phyloP scores from a whole-genome alignment of 2,113 vertebrate genomes.

The Gopherus evgoodei region DNA sequence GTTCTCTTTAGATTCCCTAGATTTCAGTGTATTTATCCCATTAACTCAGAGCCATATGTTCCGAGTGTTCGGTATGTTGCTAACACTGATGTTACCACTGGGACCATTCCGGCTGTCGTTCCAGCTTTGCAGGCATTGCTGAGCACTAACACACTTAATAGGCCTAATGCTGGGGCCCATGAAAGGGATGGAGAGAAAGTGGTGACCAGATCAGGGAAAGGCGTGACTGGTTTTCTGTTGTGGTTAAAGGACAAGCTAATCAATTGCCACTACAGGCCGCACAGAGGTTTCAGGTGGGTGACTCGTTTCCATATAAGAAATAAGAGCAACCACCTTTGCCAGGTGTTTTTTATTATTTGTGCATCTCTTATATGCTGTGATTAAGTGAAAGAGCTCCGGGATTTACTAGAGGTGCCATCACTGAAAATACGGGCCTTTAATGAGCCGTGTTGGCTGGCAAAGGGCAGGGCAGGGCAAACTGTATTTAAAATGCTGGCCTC shows the following conservation, averaged over 20 bases:
- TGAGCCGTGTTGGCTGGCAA: slow-evolving; percentile 26
- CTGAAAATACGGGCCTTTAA: not conserved
- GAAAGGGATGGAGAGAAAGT: not conserved
- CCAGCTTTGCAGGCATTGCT: not conserved
- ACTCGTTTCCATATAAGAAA: slow-evolving; percentile 32
- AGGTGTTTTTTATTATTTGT: slow-evolving; percentile 45
- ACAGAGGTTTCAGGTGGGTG: not conserved
- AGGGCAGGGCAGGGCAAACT: not conserved
- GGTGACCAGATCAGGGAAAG: not conserved
- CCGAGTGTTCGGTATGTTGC: not conserved
- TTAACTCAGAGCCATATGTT: not conserved
- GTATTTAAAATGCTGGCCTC: not conserved
- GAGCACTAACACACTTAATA: not conserved
- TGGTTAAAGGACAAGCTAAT: slow-evolving; percentile 30
- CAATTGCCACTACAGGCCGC: slow-evolving; percentile 20
- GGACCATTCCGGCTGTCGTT: not conserved
- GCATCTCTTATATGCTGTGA: not conserved
- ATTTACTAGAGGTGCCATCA: slow-evolving; percentile 33
- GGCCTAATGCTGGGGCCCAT: not conserved
- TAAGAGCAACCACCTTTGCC: slow-evolving; percentile 53
- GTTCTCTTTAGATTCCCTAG: not conserved
- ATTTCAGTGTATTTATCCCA: not conserved
- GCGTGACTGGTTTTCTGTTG: not conserved
- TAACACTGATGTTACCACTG: not conserved
- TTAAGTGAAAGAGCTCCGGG: slow-evolving; percentile 7